Base-by-base conservation (phyloP, 2,113 vertebrate species). In the Prietella phreatophila region DNA sequence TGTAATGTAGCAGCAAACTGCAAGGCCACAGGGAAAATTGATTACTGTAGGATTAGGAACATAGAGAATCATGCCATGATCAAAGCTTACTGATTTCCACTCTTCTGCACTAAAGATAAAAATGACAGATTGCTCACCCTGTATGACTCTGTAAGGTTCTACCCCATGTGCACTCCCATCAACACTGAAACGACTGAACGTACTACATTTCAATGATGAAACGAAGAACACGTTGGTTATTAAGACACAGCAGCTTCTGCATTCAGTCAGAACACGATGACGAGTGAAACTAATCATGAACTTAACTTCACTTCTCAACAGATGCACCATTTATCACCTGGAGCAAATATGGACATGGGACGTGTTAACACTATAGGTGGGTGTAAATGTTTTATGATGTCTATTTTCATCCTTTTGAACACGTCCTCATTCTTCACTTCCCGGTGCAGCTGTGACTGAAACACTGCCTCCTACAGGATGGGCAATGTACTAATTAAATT, bases 161-260 rank as follows among this genome's bases (percentile, higher is more conserved):
- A 89, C 8, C 56, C 71, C 58, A 73, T 14, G 8, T 27, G 36
- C 30, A 69, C 7, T 42, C 33, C 39, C 69, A 10, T 69, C 67
- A 69, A 30, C 33, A 73, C 69, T 73, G 17, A 73, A 7, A 17
- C 8, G 13, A 27, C 61, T 11, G 25, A 63, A 63, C 60, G 20
- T 33, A 89, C 17, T 82, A 47, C n/a, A 42, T 89, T 82, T 42
- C 63, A 61, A 55, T n/a, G 47, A 69, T 67, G 30, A 75, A 79
- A 76, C 13, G 53, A 89, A 85, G 14, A 61, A 83, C 47, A 83
- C 76, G 63, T 42, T 85, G 86, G 86, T 71, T 85, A 61, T 85
- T 73, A 82, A 47, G 79, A 73, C 86, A 85, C 76, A 33, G 83
- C 86, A 82, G 60, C 30, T 36, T 60, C 63, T 84, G 84, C 86